phyloP scores from a whole-genome alignment of 2,797 vertebrate species.

The Ptychobarbus kaznakovi region DNA sequence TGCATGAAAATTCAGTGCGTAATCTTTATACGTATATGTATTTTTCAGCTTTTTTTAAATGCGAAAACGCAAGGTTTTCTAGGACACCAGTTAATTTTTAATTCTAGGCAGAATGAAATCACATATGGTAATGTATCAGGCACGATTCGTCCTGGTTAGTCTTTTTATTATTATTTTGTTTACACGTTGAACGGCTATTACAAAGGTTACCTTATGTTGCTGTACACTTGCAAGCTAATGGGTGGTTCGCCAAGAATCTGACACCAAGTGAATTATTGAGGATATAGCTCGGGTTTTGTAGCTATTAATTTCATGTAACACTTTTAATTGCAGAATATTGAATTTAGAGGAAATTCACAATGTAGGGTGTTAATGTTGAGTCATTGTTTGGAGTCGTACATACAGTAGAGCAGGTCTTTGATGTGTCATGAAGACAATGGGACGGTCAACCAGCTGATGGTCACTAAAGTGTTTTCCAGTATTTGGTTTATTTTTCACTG shows the following conservation, averaged over 20 bases:
- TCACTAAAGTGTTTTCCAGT: background rate
- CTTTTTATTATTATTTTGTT: background rate
- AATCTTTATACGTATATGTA: background rate
- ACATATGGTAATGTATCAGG: constrained; percentile 8
- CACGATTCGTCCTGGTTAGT: background rate
- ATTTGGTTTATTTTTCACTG: background rate
- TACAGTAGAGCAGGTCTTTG: constrained; percentile 26
- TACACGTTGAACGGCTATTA: background rate
- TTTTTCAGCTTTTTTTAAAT: constrained; percentile 2
- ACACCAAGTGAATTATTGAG: constrained; percentile 23
- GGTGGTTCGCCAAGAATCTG: background rate
- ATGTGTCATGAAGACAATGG: constrained; percentile 65
- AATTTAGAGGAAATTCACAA: background rate
- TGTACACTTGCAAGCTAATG: background rate
- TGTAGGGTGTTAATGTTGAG: background rate
- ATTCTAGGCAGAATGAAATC: constrained; percentile 58
- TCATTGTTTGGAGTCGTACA: background rate
- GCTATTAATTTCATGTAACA: background rate
- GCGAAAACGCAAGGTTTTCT: constrained; percentile 49
- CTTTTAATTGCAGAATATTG: background rate
- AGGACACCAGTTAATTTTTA: constrained; percentile 41
- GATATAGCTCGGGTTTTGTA: background rate
- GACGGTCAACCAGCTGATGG: constrained; percentile 69
- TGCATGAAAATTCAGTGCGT: background rate
- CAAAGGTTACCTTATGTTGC: background rate